Evolutionary conservation across 2,797 vertebrate species (phyloP).

Genomic region (Leuciscus waleckii): DNA sequence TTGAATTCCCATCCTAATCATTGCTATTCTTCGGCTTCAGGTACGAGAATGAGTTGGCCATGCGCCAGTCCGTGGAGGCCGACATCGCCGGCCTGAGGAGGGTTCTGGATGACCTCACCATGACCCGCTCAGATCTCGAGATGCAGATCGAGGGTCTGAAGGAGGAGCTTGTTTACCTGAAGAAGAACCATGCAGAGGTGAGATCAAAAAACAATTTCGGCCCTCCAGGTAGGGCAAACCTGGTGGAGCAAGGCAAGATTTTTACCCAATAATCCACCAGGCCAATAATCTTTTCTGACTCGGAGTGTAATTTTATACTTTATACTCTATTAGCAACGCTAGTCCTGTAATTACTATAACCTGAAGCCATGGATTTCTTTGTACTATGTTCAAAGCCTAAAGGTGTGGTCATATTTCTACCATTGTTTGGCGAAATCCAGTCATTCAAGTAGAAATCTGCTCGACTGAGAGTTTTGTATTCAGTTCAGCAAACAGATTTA

Average conservation of each 20-base stretch:
- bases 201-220: background rate
- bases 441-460: background rate
- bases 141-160: conserved; percentile 78
- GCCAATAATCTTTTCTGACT: background rate
- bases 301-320: background rate
- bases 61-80: conserved; percentile 73
- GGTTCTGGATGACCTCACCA: conserved; percentile 77
- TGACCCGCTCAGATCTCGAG: conserved; percentile 73
- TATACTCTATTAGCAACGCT: background rate
- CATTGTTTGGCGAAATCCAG: background rate
- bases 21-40: conserved; percentile 52
- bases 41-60: conserved; percentile 73
- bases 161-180: conserved; percentile 79
- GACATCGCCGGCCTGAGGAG: conserved; percentile 74
- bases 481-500: background rate
- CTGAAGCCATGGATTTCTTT: background rate
- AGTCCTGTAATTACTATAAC: background rate
- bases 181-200: conserved; percentile 80
- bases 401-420: background rate
- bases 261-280: background rate
- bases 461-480: background rate
- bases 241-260: background rate
- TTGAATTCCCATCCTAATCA: background rate
- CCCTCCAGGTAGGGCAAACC: background rate
- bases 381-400: background rate